Evolutionary conservation across 2,113 vertebrate genomes (phyloP).

Genomic region (Recurvirostra avosetta): DNA sequence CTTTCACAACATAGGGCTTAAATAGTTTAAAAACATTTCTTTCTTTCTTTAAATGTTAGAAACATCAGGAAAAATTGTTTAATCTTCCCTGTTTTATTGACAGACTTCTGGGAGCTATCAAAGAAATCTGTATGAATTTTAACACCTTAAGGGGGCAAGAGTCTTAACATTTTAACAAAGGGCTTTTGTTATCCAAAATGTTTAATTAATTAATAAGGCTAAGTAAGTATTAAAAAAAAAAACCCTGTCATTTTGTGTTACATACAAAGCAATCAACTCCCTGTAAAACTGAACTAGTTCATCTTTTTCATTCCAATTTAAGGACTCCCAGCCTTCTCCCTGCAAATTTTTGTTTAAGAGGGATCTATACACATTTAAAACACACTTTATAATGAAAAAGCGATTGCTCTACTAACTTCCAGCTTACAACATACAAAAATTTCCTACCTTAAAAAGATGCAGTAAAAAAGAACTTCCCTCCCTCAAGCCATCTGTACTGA

Average conservation of each 20-base stretch:
- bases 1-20: not conserved
- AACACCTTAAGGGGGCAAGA: constrained; percentile 36
- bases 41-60: not conserved
- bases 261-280: not conserved
- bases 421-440: not conserved
- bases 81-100: not conserved
- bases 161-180: constrained; percentile 40
- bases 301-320: not conserved
- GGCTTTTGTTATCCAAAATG: constrained; percentile 31
- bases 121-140: constrained; percentile 23
- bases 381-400: not conserved
- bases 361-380: not conserved
- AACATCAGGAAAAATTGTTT: not conserved
- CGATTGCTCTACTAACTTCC: not conserved
- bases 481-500: not conserved
- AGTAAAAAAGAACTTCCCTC: not conserved
- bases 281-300: not conserved
- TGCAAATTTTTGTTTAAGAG: not conserved
- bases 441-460: not conserved
- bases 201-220: constrained; percentile 59
- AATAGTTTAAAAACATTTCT: not conserved
- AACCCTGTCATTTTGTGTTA: constrained; percentile 25
- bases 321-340: not conserved
- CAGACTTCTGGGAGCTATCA: not conserved
- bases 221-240: constrained; percentile 53